phyloP scores from a whole-genome alignment of 2,888 invertebrate genomes.

The Troilus luridus region DNA sequence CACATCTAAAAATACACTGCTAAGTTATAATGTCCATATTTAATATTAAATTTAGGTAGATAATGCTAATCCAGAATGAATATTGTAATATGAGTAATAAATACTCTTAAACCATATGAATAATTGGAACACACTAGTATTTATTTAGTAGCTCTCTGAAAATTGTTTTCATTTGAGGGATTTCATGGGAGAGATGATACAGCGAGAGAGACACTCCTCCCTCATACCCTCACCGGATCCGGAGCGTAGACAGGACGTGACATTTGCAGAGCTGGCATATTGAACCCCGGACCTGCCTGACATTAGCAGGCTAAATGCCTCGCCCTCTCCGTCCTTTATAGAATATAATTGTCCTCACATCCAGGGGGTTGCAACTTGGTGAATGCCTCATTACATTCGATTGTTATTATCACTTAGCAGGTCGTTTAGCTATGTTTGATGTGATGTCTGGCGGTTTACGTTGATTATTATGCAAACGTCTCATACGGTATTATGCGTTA shows the following conservation, averaged over 20 bases:
- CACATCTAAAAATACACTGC: too few relatives aligned
- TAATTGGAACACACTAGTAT: neutral
- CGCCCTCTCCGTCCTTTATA: neutral
- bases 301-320: slow-evolving; percentile 49
- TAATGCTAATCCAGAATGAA: too few relatives aligned
- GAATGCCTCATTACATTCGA: neutral
- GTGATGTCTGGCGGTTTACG: neutral
- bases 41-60: too few relatives aligned
- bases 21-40: too few relatives aligned
- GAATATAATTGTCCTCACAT: slow-evolving; percentile 28
- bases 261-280: slow-evolving; percentile 38
- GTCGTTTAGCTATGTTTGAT: neutral
- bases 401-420: slow-evolving; percentile 35
- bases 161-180: neutral
- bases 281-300: slow-evolving; percentile 43
- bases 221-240: neutral
- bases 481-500: neutral
- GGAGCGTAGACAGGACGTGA: neutral
- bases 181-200: too few relatives aligned
- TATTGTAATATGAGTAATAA: too few relatives aligned
- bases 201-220: neutral
- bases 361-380: neutral
- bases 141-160: neutral
- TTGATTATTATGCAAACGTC: neutral
- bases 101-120: too few relatives aligned